phyloP scores from a whole-genome alignment of 2,113 vertebrate species.

The Chamaetylas fuelleborni region DNA sequence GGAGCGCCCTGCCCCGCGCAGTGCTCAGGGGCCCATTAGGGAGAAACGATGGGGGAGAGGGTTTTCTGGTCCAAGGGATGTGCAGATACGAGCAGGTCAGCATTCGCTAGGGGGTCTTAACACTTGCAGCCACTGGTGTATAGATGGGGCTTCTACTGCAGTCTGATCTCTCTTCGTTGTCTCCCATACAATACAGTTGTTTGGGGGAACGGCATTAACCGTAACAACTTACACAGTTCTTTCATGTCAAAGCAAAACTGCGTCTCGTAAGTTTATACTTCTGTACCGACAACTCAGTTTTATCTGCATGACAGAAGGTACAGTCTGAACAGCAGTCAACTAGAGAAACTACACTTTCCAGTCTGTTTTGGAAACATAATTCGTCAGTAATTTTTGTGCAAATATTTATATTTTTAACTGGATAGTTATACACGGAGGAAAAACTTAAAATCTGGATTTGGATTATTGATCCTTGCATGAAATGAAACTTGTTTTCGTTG shows the following conservation, averaged over 20 bases:
- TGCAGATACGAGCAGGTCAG: background rate
- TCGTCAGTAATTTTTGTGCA: background rate
- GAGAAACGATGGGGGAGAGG: background rate
- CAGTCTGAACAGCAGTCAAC: background rate
- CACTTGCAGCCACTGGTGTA: background rate
- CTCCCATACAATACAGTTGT: background rate
- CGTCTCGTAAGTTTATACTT: background rate
- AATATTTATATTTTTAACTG: background rate
- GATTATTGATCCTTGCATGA: accelerated
- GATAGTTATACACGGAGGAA: background rate
- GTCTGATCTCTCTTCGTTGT: background rate
- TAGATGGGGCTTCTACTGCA: background rate
- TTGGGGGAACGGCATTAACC: background rate
- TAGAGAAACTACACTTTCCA: background rate
- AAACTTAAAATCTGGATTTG: background rate
- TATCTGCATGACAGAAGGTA: background rate
- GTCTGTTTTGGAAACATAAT: background rate
- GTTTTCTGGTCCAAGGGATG: background rate
- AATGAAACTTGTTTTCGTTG: background rate
- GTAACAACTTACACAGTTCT: background rate
- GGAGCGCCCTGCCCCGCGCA: background rate
- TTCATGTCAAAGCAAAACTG: background rate
- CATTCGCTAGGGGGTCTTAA: background rate
- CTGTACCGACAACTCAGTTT: background rate
- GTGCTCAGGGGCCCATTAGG: background rate